Evolutionary conservation across 2,888 invertebrate genomes (phyloP).

Genomic region (Philaethria dido): DNA sequence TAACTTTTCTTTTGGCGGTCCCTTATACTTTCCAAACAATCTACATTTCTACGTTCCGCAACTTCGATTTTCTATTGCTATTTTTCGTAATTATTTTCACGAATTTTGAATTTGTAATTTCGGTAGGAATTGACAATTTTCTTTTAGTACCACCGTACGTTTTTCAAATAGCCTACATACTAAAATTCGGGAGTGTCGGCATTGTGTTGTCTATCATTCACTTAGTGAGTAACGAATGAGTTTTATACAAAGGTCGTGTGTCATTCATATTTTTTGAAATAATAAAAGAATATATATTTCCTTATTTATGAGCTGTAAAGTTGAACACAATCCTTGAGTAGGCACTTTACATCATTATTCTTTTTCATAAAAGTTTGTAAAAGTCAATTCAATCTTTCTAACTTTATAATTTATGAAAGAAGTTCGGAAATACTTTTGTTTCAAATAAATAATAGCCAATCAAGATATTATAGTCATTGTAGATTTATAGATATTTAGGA

Average conservation of each 20-base stretch:
- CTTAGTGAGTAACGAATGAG: too few species aligned
- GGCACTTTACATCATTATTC: slow-evolving; percentile 11
- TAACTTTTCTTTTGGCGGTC: too few species aligned
- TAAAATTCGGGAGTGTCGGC: too few species aligned
- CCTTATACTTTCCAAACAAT: too few species aligned
- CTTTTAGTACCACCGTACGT: too few species aligned
- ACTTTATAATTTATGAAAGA: slow-evolving; percentile 23
- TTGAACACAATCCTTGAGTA: slow-evolving; percentile 10
- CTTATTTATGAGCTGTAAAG: not conserved
- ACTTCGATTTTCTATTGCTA: too few species aligned
- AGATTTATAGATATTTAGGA: not conserved
- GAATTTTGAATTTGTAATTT: too few species aligned
- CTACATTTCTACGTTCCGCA: too few species aligned
- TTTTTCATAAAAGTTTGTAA: slow-evolving; percentile 24
- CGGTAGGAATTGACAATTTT: too few species aligned
- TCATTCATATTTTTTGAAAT: not conserved
- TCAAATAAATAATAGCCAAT: not conserved
- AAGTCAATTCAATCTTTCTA: slow-evolving; percentile 16
- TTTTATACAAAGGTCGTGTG: not conserved
- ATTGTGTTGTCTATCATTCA: too few species aligned
- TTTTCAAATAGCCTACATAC: too few species aligned
- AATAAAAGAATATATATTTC: not conserved
- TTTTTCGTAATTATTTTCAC: too few species aligned
- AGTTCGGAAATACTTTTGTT: not conserved
- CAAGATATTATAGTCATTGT: not conserved